Percentiles rank a stretch among this genome's conserved stretches.
phyloP scores from a whole-genome alignment of 2,888 invertebrate species.

The Platypus cylindrus region DNA sequence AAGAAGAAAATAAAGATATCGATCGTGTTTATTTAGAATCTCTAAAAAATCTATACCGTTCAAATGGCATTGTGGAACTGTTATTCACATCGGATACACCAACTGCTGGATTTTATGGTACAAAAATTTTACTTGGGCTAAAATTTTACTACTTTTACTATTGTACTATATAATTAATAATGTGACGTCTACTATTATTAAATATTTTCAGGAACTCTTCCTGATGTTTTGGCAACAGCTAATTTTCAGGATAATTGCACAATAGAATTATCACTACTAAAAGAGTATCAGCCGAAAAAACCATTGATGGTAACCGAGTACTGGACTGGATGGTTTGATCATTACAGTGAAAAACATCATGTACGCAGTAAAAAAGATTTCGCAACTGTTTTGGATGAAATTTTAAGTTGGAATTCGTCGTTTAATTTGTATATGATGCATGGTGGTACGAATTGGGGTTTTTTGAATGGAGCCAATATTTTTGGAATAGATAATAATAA shows the following conservation, averaged over 20 bases:
- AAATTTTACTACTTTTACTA: constrained; percentile 1
- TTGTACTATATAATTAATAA: no score
- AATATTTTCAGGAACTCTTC: constrained; percentile 19
- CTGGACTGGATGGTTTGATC: constrained; percentile 50
- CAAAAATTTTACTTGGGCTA: not conserved
- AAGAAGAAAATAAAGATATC: constrained; percentile 17
- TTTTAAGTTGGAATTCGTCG: constrained; percentile 30
- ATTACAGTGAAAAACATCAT: constrained; percentile 38
- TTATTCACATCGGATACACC: constrained; percentile 41
- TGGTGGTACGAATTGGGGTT: constrained; percentile 83
- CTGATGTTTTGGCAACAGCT: constrained; percentile 36
- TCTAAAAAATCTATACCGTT: constrained; percentile 30
- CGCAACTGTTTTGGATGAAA: constrained; percentile 21
- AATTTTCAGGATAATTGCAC: constrained; percentile 38
- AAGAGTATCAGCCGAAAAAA: constrained; percentile 36
- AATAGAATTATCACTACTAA: constrained; percentile 33
- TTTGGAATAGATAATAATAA: constrained; percentile 8
- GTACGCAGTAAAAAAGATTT: constrained; percentile 20
- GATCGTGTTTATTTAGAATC: constrained; percentile 35
- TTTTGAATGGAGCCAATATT: constrained; percentile 30
- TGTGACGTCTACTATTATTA: not conserved
- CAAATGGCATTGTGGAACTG: constrained; percentile 34
- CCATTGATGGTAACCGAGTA: constrained; percentile 47
- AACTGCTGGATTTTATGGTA: constrained; percentile 17
- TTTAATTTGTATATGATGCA: constrained; percentile 88